A percentile compares a stretch with the other conserved stretches of the same genome.
Evolutionary conservation across 1,140 invertebrate species (phyloP).

Genomic region (Panulirus ornatus): DNA sequence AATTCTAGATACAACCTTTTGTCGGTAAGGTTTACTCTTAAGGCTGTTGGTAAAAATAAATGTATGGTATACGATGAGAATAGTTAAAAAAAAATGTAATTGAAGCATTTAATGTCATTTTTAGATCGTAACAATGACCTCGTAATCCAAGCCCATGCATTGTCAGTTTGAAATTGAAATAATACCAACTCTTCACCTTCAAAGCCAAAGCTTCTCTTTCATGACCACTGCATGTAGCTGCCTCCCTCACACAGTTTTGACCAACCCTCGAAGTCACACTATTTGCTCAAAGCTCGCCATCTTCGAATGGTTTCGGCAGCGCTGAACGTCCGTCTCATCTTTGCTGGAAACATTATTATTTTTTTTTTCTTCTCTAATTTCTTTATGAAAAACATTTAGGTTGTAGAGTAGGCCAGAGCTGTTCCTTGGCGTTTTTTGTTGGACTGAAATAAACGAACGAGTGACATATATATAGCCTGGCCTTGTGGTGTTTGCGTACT

Average conservation of each 20-base stretch:
- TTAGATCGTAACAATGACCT: not conserved
- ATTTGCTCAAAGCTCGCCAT: slow-evolving; percentile 38
- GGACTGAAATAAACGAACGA: too few species aligned
- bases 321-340: not conserved
- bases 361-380: not conserved
- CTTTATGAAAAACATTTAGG: not conserved
- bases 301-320: not conserved
- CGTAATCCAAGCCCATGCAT: not conserved
- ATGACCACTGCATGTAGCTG: too few species aligned
- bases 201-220: slow-evolving; percentile 40
- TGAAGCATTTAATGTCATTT: slow-evolving; percentile 4
- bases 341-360: not conserved
- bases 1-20: slow-evolving; percentile 9
- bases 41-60: not conserved
- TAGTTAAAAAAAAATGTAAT: not conserved
- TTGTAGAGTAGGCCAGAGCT: too few species aligned
- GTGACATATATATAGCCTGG: too few species aligned
- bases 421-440: too few species aligned
- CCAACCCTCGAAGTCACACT: slow-evolving; percentile 18
- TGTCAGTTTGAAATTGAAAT: not conserved
- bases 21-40: not conserved
- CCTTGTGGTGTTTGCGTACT: too few species aligned
- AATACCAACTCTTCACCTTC: not conserved
- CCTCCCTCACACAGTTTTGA: not conserved
- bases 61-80: not conserved